phyloP scores from a whole-genome alignment of 2,797 vertebrate species.

The Aythya fuligula region DNA sequence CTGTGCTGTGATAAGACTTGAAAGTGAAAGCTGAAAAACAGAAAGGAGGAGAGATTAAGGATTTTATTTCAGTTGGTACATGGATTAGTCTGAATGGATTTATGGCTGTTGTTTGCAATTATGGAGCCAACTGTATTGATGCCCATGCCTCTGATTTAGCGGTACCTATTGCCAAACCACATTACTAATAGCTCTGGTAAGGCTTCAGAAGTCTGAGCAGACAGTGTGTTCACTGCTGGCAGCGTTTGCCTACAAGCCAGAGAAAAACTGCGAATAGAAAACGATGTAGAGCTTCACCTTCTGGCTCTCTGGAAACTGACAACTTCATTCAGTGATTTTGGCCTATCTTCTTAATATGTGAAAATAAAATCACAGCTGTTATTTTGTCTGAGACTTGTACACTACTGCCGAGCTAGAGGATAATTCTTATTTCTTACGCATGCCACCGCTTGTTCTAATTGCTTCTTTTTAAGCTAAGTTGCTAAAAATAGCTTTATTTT shows the following conservation, averaged over 20 bases:
- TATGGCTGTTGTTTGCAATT: conserved; percentile 48
- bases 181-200: background rate
- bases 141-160: conserved; percentile 9
- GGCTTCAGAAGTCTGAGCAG: background rate
- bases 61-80: conserved; percentile 51
- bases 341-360: conserved; percentile 17
- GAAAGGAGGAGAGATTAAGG: conserved; percentile 33
- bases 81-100: conserved; percentile 55
- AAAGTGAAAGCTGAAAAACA: conserved; percentile 61
- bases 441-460: background rate
- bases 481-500: conserved; percentile 49
- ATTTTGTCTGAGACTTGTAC: conserved; percentile 38
- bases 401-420: background rate
- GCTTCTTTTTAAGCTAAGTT: conserved; percentile 37
- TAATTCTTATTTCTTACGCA: conserved; percentile 30
- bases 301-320: background rate
- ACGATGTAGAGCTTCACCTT: background rate
- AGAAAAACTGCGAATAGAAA: background rate
- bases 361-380: conserved; percentile 37
- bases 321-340: background rate
- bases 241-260: background rate
- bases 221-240: background rate
- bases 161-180: conserved; percentile 34
- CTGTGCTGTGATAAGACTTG: conserved; percentile 46
- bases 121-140: background rate